A percentile compares a stretch with the other conserved stretches of the same genome.
phyloP scores from a whole-genome alignment of 2,888 invertebrate genomes.

The Graphium colonna region DNA sequence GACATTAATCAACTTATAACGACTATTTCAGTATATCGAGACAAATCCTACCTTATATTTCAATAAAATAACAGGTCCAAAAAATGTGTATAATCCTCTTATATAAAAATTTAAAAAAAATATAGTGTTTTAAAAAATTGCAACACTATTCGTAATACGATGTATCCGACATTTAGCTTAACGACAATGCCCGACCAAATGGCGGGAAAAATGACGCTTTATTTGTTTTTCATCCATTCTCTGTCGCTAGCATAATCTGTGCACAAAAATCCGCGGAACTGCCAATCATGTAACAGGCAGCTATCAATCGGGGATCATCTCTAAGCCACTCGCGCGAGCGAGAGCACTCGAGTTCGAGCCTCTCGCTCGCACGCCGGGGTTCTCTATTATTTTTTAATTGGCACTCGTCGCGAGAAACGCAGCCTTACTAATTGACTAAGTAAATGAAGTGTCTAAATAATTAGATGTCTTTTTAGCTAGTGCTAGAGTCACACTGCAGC shows the following conservation, averaged over 20 bases:
- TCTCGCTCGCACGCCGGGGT: constrained; percentile 58
- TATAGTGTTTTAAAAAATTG: too few species aligned
- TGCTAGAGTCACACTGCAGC: constrained; percentile 39
- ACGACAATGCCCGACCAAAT: constrained; percentile 22
- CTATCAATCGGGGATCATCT: constrained; percentile 53
- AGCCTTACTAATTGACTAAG: constrained; percentile 73
- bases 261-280: constrained; percentile 31
- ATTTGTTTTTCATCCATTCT: too few species aligned
- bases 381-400: constrained; percentile 77
- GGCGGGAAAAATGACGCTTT: constrained; percentile 21
- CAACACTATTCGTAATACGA: too few species aligned
- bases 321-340: constrained; percentile 53
- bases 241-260: too few species aligned
- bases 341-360: constrained; percentile 42
- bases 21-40: too few species aligned
- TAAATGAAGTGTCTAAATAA: constrained; percentile 76
- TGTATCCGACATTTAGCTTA: too few species aligned
- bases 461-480: constrained; percentile 65
- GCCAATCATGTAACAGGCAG: constrained; percentile 39
- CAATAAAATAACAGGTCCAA: too few species aligned
- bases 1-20: too few species aligned
- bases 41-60: too few species aligned
- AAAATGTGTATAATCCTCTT: too few species aligned
- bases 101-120: too few species aligned
- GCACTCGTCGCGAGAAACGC: constrained; percentile 63